A percentile compares a stretch with the other conserved stretches of the same genome.
Conservation (phyloP, 2,888 invertebrate genomes). For the Hydropsyche betteni region DNA sequence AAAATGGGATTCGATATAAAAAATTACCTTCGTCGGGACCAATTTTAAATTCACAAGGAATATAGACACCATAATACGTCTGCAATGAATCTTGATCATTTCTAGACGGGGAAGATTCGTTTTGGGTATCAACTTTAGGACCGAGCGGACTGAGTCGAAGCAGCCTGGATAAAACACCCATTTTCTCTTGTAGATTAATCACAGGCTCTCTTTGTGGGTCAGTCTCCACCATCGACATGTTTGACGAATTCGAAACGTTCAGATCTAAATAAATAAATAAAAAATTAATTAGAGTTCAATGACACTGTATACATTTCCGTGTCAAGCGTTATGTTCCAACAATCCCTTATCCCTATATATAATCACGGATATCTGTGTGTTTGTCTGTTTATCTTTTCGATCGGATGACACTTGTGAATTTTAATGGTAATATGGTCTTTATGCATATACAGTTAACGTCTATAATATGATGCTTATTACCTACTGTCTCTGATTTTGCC, state of each 20-base stretch:
- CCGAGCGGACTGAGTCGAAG: conserved; percentile 47
- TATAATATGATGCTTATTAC: too few species aligned
- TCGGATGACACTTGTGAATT: too few species aligned
- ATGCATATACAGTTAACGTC: too few species aligned
- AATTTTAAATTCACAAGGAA: conserved; percentile 66
- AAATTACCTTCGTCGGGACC: conserved; percentile 64
- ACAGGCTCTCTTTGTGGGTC: not conserved
- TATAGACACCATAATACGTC: conserved; percentile 65
- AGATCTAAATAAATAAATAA: conserved; percentile 1
- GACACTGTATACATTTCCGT: too few species aligned
- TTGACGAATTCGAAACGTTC: not conserved
- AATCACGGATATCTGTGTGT: too few species aligned
- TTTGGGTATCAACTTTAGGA: conserved; percentile 40
- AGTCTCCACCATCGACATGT: not conserved
- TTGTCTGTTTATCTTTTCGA: too few species aligned
- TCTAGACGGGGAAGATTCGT: conserved; percentile 22
- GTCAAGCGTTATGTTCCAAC: too few species aligned
- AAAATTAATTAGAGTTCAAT: too few species aligned
- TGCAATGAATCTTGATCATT: conserved; percentile 56
- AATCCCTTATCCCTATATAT: too few species aligned
- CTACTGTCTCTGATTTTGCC: too few species aligned
- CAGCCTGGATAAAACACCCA: conserved; percentile 46
- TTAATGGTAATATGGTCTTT: too few species aligned
- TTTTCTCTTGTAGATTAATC: conserved; percentile 35
- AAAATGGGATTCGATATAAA: too few species aligned